These are phyloP conservation scores for Nipponacmea schrenckii DNA, from an alignment of 2,888 invertebrate species.

Conservation along the genomic window DNA sequence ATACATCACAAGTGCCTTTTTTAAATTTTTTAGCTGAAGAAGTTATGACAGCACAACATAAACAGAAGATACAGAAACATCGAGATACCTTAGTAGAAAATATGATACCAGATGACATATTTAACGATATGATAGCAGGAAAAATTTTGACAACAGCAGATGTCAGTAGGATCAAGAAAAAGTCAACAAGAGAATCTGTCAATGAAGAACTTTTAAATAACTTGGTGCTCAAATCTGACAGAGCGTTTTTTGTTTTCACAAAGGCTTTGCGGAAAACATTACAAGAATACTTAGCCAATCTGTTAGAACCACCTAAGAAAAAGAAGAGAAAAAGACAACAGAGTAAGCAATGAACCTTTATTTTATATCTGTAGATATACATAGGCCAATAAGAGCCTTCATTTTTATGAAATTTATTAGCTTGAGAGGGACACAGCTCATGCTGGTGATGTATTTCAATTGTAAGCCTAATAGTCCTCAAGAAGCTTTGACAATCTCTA, in stretches of 20 bases:
- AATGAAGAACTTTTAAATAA: conserved; percentile 50
- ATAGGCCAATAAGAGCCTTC: neutral
- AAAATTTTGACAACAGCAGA: conserved; percentile 41
- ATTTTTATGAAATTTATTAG: too few species aligned
- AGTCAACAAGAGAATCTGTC: conserved; percentile 35
- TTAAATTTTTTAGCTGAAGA: conserved; percentile 31
- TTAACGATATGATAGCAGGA: conserved; percentile 47
- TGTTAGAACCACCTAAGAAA: conserved; percentile 33
- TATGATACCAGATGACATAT: conserved; percentile 54
- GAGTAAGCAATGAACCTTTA: conserved; percentile 26
- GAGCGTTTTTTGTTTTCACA: conserved; percentile 49
- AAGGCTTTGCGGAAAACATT: conserved; percentile 43
- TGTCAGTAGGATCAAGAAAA: conserved; percentile 40
- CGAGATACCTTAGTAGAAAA: conserved; percentile 48
- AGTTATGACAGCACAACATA: conserved; percentile 47
- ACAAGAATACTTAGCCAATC: conserved; percentile 48
- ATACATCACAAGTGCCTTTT: too few species aligned
- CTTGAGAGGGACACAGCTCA: too few species aligned
- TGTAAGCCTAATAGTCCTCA: neutral
- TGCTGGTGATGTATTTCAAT: too few species aligned
- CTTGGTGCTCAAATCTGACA: conserved; percentile 42
- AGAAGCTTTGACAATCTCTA: neutral
- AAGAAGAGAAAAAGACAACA: conserved; percentile 36
- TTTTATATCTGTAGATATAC: neutral
- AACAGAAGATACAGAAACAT: conserved; percentile 40